phyloP scores from a whole-genome alignment of 2,113 vertebrate species.

The Megaceryle torquata region DNA sequence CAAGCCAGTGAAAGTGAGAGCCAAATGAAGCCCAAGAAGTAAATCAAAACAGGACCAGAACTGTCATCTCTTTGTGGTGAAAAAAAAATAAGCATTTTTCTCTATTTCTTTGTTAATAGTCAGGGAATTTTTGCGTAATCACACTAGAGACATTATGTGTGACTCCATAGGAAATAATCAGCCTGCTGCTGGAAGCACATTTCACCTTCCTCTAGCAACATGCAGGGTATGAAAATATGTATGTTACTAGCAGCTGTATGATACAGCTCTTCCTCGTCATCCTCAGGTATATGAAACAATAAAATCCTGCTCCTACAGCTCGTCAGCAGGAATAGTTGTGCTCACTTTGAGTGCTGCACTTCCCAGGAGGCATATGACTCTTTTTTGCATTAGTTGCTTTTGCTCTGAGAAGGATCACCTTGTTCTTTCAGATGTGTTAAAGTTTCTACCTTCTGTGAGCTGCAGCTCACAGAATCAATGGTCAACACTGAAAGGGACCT shows the following conservation, averaged over 20 bases:
- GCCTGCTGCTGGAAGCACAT: neutral
- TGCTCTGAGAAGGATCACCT: neutral
- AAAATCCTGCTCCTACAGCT: neutral
- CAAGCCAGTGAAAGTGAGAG: neutral
- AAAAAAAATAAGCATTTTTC: neutral
- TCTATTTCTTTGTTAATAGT: neutral
- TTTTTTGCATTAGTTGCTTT: neutral
- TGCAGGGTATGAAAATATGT: neutral
- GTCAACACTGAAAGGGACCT: neutral
- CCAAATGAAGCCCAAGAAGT: neutral
- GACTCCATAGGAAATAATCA: neutral
- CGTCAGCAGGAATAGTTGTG: neutral
- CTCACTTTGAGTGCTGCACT: neutral
- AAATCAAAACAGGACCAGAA: neutral
- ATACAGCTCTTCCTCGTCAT: neutral
- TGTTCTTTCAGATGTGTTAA: neutral
- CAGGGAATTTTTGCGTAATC: neutral
- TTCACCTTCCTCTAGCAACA: neutral
- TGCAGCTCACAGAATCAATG: neutral
- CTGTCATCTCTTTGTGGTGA: neutral
- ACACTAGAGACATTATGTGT: neutral
- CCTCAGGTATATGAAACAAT: neutral
- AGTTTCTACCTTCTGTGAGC: neutral
- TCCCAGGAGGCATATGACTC: neutral
- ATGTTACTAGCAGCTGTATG: neutral